Conservation (phyloP, 64 coral and sea anemone species). For the Montipora capricornis region DNA sequence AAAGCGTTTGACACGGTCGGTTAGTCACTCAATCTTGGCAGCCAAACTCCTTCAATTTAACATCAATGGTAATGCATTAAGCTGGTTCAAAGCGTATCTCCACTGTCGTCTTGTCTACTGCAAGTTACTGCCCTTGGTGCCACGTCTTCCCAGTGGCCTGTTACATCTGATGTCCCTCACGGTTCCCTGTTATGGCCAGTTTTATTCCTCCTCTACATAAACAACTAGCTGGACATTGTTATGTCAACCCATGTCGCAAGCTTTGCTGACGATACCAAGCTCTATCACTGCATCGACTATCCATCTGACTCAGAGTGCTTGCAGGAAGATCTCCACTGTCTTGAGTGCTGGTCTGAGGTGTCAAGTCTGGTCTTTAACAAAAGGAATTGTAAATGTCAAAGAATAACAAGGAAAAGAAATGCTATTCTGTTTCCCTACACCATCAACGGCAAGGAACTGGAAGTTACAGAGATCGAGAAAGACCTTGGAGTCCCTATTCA, state of each 20-base stretch:
- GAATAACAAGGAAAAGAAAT: no score
- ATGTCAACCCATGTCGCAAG: slow-evolving; percentile 1
- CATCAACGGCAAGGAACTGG: slow-evolving; percentile 13
- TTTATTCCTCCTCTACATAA: slow-evolving; percentile 55
- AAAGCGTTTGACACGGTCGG: no score
- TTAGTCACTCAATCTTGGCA: no score
- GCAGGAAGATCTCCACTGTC: slow-evolving; percentile 22
- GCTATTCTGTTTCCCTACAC: background rate
- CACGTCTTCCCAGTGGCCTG: background rate
- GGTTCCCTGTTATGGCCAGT: slow-evolving; percentile 55
- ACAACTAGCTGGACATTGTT: slow-evolving; percentile 19
- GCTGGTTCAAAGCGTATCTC: slow-evolving; percentile 55
- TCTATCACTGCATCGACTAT: background rate
- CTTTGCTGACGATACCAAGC: slow-evolving; percentile 30
- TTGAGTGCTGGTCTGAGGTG: slow-evolving; percentile 48
- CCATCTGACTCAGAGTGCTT: background rate
- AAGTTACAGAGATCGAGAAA: slow-evolving; percentile 13
- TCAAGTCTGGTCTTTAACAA: slow-evolving; percentile 57
- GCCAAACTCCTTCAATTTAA: background rate
- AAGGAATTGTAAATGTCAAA: slow-evolving; percentile 33
- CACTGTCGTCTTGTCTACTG: background rate
- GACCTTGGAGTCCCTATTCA: slow-evolving; percentile 46
- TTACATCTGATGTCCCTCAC: slow-evolving; percentile 63
- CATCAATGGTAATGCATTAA: slow-evolving; percentile 25
- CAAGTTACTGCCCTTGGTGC: slow-evolving; percentile 7